Conservation (phyloP, 2,113 vertebrate species). For the Solenodon paradoxus region DNA sequence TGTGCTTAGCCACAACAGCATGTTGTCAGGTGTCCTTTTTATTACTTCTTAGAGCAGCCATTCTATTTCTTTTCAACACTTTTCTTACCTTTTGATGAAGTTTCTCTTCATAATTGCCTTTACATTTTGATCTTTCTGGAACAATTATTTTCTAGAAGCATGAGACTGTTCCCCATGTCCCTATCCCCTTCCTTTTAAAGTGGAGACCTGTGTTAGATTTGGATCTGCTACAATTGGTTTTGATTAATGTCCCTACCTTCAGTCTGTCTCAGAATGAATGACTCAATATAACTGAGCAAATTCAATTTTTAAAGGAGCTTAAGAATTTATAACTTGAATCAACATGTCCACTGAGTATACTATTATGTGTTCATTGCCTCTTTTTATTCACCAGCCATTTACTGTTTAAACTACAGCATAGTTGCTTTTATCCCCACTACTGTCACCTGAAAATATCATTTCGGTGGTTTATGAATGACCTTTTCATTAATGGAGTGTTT, state of each 20-base stretch:
- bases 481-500: not conserved
- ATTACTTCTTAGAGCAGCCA: not conserved
- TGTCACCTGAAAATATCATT: constrained; percentile 49
- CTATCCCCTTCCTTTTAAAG: constrained; percentile 28
- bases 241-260: constrained; percentile 65
- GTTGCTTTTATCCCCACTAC: not conserved
- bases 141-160: constrained; percentile 34
- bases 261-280: constrained; percentile 60
- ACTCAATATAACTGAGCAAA: constrained; percentile 60
- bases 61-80: constrained; percentile 7
- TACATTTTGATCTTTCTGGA: constrained; percentile 45
- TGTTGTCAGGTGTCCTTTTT: not conserved
- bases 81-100: constrained; percentile 7
- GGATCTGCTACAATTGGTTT: constrained; percentile 51
- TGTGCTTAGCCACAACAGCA: not conserved
- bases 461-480: constrained; percentile 19
- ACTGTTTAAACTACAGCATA: not conserved
- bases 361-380: not conserved
- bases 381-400: not conserved
- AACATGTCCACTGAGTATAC: constrained; percentile 49
- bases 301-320: constrained; percentile 65
- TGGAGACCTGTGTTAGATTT: constrained; percentile 51
- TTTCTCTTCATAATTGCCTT: not conserved
- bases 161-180: not conserved
- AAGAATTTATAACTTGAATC: constrained; percentile 58